phyloP scores from a whole-genome alignment of 2,797 vertebrate genomes.

The Iguana delicatissima region DNA sequence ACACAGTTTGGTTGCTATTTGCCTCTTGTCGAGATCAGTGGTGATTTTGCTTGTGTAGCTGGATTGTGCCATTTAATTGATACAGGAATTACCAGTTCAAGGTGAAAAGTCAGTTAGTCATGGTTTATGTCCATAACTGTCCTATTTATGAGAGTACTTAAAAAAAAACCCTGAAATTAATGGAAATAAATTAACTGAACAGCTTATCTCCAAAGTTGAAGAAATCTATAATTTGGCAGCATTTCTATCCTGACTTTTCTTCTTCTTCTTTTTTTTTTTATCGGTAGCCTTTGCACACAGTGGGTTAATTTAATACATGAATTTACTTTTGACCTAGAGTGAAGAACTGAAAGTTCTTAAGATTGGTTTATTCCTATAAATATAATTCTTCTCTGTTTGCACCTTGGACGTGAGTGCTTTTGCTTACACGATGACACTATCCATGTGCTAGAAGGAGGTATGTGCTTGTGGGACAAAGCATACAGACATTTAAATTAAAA shows the following conservation, averaged over 20 bases:
- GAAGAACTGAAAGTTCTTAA: too few relatives aligned
- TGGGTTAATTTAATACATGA: not conserved
- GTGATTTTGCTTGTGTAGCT: constrained; percentile 1
- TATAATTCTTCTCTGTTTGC: not conserved
- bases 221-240: not conserved
- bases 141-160: not conserved
- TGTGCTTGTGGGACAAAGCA: too few relatives aligned
- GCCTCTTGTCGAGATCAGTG: not conserved
- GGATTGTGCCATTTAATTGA: not conserved
- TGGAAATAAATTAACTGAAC: constrained; percentile 5
- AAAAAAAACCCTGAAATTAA: not conserved
- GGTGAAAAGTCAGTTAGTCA: not conserved
- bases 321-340: not conserved
- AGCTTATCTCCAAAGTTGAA: not conserved
- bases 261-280: not conserved
- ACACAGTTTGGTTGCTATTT: not conserved
- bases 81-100: not conserved
- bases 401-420: not conserved
- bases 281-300: too few relatives aligned
- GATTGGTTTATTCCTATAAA: not conserved
- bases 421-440: not conserved
- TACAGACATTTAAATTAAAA: too few relatives aligned
- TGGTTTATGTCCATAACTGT: too few relatives aligned
- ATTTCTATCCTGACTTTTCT: not conserved
- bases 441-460: too few relatives aligned